Conservation (phyloP, 2,888 invertebrate species). For the Machimus atricapillus region DNA sequence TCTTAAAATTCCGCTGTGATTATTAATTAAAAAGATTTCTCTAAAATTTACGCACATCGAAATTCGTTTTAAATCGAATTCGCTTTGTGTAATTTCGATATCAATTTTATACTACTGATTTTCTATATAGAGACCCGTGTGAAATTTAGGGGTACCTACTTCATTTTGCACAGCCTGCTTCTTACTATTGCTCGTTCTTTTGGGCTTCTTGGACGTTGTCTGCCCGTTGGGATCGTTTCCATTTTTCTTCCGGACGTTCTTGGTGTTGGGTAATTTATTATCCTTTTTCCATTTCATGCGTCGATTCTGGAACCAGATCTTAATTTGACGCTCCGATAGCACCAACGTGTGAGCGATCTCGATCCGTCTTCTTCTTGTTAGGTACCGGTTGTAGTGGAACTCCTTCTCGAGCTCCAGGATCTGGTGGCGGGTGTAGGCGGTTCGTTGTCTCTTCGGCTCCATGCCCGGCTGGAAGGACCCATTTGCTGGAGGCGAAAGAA, state of each 20-base stretch:
- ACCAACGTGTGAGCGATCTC: slow-evolving; percentile 97
- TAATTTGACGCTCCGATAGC: slow-evolving; percentile 89
- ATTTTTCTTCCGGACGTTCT: slow-evolving; percentile 72
- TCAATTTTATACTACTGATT: neutral
- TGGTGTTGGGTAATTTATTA: slow-evolving; percentile 65
- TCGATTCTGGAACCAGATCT: slow-evolving; percentile 88
- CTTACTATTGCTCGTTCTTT: slow-evolving; percentile 56
- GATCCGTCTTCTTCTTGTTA: slow-evolving; percentile 92
- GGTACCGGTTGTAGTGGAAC: slow-evolving; percentile 96
- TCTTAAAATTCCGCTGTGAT: too few species aligned
- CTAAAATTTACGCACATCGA: neutral
- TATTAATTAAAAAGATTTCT: too few species aligned
- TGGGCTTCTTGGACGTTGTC: slow-evolving; percentile 57
- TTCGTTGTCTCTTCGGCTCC: slow-evolving; percentile 95
- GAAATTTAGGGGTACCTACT: slow-evolving; percentile 52
- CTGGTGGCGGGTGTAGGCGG: slow-evolving; percentile 97
- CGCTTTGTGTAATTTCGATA: neutral
- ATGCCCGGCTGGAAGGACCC: slow-evolving; percentile 89
- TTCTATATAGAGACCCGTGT: neutral
- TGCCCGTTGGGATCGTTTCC: slow-evolving; percentile 60
- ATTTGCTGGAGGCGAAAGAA: slow-evolving; percentile 73
- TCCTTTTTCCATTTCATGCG: slow-evolving; percentile 88
- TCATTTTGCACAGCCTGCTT: slow-evolving; percentile 60
- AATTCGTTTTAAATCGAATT: neutral
- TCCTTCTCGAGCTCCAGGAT: slow-evolving; percentile 97